Evolutionary conservation across 2,888 invertebrate genomes (phyloP).

Genomic region (Lithosia quadra): DNA sequence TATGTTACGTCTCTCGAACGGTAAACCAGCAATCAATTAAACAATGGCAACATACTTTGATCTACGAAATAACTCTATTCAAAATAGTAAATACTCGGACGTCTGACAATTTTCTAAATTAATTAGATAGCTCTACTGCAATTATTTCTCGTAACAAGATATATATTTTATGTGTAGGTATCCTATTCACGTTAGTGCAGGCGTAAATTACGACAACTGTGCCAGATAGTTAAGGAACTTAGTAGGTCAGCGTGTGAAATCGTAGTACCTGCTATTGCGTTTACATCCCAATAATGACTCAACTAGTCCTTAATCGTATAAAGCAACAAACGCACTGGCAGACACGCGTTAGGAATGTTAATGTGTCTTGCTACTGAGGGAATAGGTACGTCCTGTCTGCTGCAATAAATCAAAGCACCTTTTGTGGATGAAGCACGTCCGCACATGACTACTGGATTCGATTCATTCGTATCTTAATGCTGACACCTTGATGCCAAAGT

Average conservation of each 20-base stretch:
- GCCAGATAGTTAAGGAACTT: constrained; percentile 14
- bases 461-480: constrained; percentile 24
- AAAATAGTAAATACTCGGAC: constrained; percentile 11
- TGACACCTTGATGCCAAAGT: constrained; percentile 41
- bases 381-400: constrained; percentile 34
- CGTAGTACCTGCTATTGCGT: constrained; percentile 31
- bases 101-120: constrained; percentile 19
- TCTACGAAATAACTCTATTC: constrained; percentile 27
- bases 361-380: constrained; percentile 48
- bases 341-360: constrained; percentile 67
- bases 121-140: constrained; percentile 10
- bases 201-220: constrained; percentile 4
- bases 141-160: constrained; percentile 14
- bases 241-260: constrained; percentile 33
- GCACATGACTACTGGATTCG: constrained; percentile 57
- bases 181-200: constrained; percentile 10
- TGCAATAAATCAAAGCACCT: constrained; percentile 73
- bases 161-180: constrained; percentile 5
- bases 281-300: constrained; percentile 52
- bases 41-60: constrained; percentile 47
- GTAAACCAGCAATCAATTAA: constrained; percentile 42
- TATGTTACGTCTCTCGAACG: constrained; percentile 29
- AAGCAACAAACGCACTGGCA: constrained; percentile 40
- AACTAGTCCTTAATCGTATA: constrained; percentile 46
- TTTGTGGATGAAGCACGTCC: constrained; percentile 66